Base-by-base conservation (phyloP, 2,797 vertebrate species). In the Eutrigla gurnardus region DNA sequence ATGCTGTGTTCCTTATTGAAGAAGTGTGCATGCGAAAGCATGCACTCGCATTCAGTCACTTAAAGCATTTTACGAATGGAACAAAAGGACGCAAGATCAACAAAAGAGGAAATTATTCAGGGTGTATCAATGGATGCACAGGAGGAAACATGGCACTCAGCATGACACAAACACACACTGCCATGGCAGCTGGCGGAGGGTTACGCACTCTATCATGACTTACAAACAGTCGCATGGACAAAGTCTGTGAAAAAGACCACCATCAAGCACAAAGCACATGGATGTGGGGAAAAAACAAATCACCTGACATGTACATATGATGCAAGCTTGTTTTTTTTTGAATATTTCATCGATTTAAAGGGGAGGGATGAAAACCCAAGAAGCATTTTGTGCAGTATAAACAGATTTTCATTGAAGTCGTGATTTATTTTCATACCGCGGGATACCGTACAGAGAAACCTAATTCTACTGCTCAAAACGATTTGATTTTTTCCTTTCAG, bases 101-200 rank as follows among this genome's bases (percentile, higher is more conserved):
- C 15, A 54, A 66, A 64, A 52, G 40, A 47, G 50, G 52, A 78
- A 42, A 73, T 58, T 46, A 55, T 58, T 67, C 25, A 17, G 49
- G 35, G 33, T 50, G 55, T 14, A 71, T 73, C 37, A 47, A 58
- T 53, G 73, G 62, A 63, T 79, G 71, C 70, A 70, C 77, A 77
- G 63, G 77, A 79, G 70, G 65, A 86, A 91, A 89, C 77, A 86
- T 90, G 86, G 82, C 65, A 68, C 87, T 32, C 89, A 83, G 89
- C 74, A 32, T 78, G 91, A 89, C 60, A 73, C 77, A 81, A 72
- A 64, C 86, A 84, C 86, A 89, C 84, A 92, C 87, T 80, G 82
- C 63, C 79, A 86, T 46, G 39, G 86, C 79, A 86, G 89, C 91
- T 90, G 89, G 59, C 73, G 59, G 63, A 66, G 50, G 61, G 43